These are phyloP conservation scores for Pantala flavescens DNA, from an alignment of 1,140 invertebrate species.

Conservation along the genomic window DNA sequence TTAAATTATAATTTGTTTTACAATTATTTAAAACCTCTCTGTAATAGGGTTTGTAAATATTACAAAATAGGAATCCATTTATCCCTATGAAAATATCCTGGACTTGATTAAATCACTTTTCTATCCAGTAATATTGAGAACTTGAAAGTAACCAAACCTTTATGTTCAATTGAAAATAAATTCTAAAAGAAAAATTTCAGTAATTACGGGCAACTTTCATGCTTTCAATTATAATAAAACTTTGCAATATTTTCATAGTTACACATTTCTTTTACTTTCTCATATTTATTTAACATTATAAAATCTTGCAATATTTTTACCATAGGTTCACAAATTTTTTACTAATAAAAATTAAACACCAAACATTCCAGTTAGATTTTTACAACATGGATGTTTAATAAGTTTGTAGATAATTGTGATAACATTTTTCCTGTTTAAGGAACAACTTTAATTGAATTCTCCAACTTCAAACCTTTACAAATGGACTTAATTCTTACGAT, in stretches of 20 bases:
- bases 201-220: background rate
- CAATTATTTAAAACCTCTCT: background rate
- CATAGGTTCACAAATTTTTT: background rate
- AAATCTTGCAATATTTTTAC: background rate
- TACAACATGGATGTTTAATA: background rate
- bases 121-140: background rate
- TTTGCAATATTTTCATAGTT: too few relatives aligned
- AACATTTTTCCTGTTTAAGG: too few relatives aligned
- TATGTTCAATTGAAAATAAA: too few relatives aligned
- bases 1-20: slow-evolving; percentile 5
- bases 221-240: too few relatives aligned
- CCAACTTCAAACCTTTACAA: too few relatives aligned
- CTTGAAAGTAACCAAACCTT: background rate
- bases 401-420: too few relatives aligned
- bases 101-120: background rate
- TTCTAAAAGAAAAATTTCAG: background rate
- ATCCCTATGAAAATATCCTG: background rate
- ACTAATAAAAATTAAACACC: slow-evolving; percentile 1
- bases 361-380: background rate
- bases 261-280: too few relatives aligned
- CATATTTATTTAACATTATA: background rate
- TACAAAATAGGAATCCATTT: background rate
- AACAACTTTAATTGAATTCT: too few relatives aligned
- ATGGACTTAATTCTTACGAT: too few relatives aligned
- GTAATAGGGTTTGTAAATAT: background rate